phyloP scores from a whole-genome alignment of 2,888 invertebrate species.

The Pachycephus smyrnensis region DNA sequence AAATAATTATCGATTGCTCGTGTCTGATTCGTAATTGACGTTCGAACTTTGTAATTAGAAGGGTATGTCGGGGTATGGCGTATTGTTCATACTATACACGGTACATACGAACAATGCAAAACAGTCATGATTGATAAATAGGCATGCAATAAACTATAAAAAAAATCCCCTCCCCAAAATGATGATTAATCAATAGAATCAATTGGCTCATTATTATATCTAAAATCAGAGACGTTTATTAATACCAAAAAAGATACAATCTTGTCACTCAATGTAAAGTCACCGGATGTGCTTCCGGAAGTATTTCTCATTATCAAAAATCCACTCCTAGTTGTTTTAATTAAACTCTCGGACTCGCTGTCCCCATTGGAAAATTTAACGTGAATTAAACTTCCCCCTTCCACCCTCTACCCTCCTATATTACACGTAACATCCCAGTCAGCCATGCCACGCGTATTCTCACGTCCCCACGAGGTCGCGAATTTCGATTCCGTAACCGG shows the following conservation, averaged over 20 bases:
- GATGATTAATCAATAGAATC: not conserved
- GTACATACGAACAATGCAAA: not conserved
- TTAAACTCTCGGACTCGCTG: not conserved
- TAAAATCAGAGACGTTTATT: not conserved
- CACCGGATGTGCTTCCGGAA: not conserved
- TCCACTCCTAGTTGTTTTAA: not conserved
- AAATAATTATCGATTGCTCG: not conserved
- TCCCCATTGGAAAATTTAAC: not conserved
- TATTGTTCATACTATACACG: not conserved
- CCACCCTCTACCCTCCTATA: not conserved
- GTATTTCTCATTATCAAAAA: not conserved
- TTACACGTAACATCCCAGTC: not conserved
- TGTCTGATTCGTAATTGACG: not conserved
- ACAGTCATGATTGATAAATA: not conserved
- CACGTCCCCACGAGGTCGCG: not conserved
- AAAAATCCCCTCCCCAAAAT: not conserved
- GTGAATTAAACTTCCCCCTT: not conserved
- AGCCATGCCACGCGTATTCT: not conserved
- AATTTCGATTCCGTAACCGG: not conserved
- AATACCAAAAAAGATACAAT: not conserved
- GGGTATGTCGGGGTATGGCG: not conserved
- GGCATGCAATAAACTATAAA: not conserved
- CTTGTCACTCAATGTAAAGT: not conserved
- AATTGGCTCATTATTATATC: not conserved
- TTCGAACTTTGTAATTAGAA: not conserved